These are phyloP conservation scores for Ictidomys tridecemlineatus DNA, from an alignment of 2,113 vertebrate genomes.

Conservation along the genomic window DNA sequence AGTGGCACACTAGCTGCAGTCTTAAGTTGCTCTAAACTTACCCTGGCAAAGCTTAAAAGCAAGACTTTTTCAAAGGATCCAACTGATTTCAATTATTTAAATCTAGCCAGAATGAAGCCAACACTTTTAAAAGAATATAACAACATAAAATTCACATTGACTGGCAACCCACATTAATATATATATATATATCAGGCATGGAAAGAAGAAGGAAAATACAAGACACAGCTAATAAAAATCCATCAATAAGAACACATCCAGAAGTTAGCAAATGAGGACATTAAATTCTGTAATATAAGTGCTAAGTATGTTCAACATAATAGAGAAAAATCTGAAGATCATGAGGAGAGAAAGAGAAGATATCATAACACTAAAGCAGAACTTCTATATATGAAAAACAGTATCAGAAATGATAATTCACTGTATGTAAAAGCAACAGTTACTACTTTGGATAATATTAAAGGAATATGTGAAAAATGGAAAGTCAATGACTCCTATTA, in stretches of 20 bases:
- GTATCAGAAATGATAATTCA: conserved; percentile 10
- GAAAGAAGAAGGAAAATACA: background rate
- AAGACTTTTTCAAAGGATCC: conserved; percentile 6
- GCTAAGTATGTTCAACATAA: background rate
- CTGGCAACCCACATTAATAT: background rate
- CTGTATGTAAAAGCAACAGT: background rate
- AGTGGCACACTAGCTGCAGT: background rate
- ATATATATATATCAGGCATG: background rate
- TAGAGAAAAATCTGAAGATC: background rate
- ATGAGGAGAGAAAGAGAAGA: background rate
- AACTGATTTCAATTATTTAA: background rate
- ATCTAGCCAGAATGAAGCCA: background rate
- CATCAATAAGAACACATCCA: background rate
- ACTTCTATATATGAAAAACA: background rate
- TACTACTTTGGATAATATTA: background rate
- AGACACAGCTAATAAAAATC: background rate
- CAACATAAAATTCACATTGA: background rate
- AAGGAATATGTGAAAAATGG: background rate
- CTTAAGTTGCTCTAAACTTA: background rate
- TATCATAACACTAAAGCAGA: background rate
- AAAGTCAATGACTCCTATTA: background rate
- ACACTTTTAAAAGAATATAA: background rate
- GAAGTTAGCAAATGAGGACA: background rate
- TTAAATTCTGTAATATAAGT: background rate
- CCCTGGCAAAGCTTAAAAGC: background rate